Evolutionary conservation across 2,888 invertebrate species (phyloP).

Genomic region (Yponomeuta malinellus): DNA sequence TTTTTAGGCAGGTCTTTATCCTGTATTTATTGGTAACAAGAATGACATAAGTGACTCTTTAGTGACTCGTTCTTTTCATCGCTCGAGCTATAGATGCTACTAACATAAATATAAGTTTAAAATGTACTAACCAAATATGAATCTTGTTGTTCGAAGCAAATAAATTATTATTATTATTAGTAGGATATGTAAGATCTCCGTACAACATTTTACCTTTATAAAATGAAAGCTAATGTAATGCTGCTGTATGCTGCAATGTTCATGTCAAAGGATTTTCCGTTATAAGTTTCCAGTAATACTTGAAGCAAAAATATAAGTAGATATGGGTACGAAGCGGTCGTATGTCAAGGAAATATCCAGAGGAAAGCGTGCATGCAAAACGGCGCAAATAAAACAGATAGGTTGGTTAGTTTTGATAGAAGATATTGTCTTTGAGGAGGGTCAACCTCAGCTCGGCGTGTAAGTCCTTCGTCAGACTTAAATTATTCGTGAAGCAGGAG

Average conservation of each 20-base stretch:
- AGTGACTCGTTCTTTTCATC: too few species aligned
- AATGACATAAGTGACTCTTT: neutral
- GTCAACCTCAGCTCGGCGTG: slow-evolving; percentile 24
- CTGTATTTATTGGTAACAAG: neutral
- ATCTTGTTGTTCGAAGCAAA: too few species aligned
- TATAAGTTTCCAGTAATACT: neutral
- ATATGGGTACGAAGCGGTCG: neutral
- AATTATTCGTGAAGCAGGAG: slow-evolving; percentile 26
- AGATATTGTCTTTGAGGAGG: slow-evolving; percentile 36
- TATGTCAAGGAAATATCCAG: neutral
- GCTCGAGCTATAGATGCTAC: too few species aligned
- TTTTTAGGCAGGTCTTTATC: neutral
- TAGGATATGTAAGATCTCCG: too few species aligned
- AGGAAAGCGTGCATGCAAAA: slow-evolving; percentile 6
- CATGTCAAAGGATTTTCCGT: neutral
- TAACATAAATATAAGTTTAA: too few species aligned
- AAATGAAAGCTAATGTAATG: too few species aligned
- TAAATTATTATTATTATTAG: too few species aligned
- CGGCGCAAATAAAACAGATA: slow-evolving; percentile 9
- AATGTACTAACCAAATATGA: too few species aligned
- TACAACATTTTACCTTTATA: too few species aligned
- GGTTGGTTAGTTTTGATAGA: slow-evolving; percentile 26
- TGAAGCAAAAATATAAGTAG: neutral
- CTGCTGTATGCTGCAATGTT: too few species aligned
- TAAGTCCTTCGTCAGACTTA: slow-evolving; percentile 23